Conservation (phyloP, 2,888 invertebrate species). For the Acanthosoma haemorrhoidale region DNA sequence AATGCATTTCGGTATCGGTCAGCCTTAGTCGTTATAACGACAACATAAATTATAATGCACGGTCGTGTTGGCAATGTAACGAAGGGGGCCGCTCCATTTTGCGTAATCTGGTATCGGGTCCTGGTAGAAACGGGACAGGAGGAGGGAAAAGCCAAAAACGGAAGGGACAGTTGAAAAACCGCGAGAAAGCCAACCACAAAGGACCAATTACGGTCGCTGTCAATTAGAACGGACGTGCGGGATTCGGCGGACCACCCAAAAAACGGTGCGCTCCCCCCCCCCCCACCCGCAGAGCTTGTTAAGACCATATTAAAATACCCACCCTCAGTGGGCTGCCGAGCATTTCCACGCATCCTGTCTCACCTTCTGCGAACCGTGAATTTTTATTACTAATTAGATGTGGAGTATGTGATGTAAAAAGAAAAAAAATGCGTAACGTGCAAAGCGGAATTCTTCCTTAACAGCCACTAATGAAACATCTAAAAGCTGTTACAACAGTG, state of each 20-base stretch:
- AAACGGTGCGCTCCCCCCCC: background rate
- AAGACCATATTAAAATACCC: constrained; percentile 22
- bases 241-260: constrained; percentile 14
- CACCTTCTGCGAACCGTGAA: no score
- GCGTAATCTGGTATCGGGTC: background rate
- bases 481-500: background rate
- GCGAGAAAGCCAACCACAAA: constrained; percentile 20
- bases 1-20: no score
- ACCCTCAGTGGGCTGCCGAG: background rate
- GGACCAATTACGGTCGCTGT: constrained; percentile 23
- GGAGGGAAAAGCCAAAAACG: constrained; percentile 6
- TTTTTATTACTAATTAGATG: background rate
- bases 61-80: background rate
- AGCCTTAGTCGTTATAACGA: background rate
- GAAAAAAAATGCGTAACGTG: background rate
- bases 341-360: background rate
- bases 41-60: background rate
- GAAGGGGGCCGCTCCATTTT: background rate
- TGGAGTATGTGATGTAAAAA: background rate
- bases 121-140: background rate
- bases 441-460: background rate
- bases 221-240: constrained; percentile 19
- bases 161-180: constrained; percentile 15
- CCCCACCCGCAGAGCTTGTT: background rate
- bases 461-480: background rate